Evolutionary conservation across 2,797 vertebrate genomes (phyloP).

Genomic region (Lemur catta): DNA sequence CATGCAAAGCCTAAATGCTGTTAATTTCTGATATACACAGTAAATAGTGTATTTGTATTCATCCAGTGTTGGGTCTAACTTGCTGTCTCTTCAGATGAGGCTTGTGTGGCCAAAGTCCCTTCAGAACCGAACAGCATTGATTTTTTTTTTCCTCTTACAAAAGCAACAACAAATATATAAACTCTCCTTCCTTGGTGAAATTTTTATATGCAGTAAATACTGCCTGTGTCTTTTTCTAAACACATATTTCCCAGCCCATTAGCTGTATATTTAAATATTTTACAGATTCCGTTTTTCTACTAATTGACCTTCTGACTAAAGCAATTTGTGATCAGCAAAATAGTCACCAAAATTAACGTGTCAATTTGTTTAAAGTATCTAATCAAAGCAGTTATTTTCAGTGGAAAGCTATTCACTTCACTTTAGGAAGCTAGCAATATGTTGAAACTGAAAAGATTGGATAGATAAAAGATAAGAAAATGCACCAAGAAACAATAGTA

Average conservation of each 20-base stretch:
- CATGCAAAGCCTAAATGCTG: conserved; percentile 35
- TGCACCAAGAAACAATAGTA: background rate
- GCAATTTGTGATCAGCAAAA: conserved; percentile 53
- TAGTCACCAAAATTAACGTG: conserved; percentile 11
- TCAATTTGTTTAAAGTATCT: conserved; percentile 48
- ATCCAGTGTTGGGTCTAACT: conserved; percentile 36
- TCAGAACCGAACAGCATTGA: conserved; percentile 36
- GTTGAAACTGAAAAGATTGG: background rate
- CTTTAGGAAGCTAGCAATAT: conserved; percentile 27
- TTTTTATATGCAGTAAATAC: conserved; percentile 51
- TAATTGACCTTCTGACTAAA: conserved; percentile 65
- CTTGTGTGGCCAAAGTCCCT: conserved; percentile 6
- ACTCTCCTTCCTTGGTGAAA: background rate
- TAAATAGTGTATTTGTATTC: conserved; percentile 70
- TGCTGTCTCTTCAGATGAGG: conserved; percentile 51
- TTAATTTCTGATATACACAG: conserved; percentile 64
- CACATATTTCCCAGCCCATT: background rate
- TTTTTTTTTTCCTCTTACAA: conserved; percentile 41
- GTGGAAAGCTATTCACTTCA: background rate
- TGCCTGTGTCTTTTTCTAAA: conserved; percentile 44
- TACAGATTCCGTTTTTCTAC: conserved; percentile 47
- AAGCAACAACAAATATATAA: conserved; percentile 36
- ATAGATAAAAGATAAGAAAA: background rate
- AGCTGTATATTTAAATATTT: conserved; percentile 56
- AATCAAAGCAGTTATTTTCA: conserved; percentile 50